A percentile compares a stretch with the other conserved stretches of the same genome.
Evolutionary conservation across 2,113 vertebrate species (phyloP).

Genomic region (Lepus timidus): DNA sequence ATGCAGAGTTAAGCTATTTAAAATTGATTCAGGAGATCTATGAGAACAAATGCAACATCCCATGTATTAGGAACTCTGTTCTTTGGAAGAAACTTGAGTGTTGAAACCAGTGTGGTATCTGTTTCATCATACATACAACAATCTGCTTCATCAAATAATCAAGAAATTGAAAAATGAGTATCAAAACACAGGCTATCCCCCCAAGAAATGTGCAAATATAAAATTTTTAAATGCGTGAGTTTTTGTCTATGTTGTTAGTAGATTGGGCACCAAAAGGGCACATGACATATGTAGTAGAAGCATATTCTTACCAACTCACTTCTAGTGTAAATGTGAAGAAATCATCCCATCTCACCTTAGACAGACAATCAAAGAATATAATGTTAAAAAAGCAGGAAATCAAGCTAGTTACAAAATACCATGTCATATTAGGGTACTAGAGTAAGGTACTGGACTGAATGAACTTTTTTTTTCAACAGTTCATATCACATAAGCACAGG

Average conservation of each 20-base stretch:
- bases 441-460: not conserved
- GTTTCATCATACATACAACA: not conserved
- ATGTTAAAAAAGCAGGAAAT: not conserved
- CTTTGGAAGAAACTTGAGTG: not conserved
- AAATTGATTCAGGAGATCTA: not conserved
- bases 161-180: not conserved
- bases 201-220: not conserved
- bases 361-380: constrained; percentile 11
- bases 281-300: not conserved
- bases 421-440: not conserved
- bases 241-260: not conserved
- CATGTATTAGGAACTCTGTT: not conserved
- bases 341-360: not conserved
- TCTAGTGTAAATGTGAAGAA: not conserved
- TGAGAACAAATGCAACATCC: not conserved
- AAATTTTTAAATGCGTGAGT: not conserved
- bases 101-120: not conserved
- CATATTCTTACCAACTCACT: not conserved
- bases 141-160: not conserved
- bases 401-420: not conserved
- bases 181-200: not conserved
- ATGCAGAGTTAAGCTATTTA: not conserved
- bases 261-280: not conserved
- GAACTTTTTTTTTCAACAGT: not conserved
- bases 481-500: not conserved